Conservation (phyloP, 2,113 vertebrate species). For the Chlamydotis undulata region DNA sequence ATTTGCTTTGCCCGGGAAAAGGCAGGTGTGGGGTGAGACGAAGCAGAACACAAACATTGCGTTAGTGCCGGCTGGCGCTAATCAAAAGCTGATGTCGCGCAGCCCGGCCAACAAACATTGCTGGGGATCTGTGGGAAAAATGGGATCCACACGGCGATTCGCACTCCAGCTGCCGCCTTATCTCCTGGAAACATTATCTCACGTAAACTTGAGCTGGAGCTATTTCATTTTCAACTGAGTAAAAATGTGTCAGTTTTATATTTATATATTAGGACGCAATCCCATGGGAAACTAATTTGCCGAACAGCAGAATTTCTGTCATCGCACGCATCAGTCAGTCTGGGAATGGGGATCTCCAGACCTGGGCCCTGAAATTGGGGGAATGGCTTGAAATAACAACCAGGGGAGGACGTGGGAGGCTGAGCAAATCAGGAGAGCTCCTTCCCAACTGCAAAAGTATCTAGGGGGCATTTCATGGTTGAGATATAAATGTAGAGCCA, state of each 20-base stretch:
- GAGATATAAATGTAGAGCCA: background rate
- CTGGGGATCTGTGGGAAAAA: constrained; percentile 50
- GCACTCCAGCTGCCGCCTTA: constrained; percentile 12
- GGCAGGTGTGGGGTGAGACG: background rate
- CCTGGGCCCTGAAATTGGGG: background rate
- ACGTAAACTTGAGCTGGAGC: background rate
- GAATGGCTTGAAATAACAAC: constrained; percentile 10
- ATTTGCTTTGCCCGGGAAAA: background rate
- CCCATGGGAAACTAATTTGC: constrained; percentile 53
- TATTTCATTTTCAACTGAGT: constrained; percentile 13
- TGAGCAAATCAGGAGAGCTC: background rate
- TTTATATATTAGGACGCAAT: constrained; percentile 7
- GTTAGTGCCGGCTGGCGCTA: background rate
- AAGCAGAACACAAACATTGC: background rate
- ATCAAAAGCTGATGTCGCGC: background rate
- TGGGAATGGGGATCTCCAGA: constrained; percentile 53
- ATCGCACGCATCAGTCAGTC: constrained; percentile 30
- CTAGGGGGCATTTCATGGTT: background rate
- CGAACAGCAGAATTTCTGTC: constrained; percentile 55
- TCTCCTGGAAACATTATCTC: constrained; percentile 26
- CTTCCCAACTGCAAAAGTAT: background rate
- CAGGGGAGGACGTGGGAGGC: background rate
- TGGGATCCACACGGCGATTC: background rate
- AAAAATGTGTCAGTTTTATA: constrained; percentile 47
- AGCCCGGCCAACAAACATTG: background rate